These are phyloP conservation scores for fruit fly (Drosophila melanogaster) DNA, from an alignment of 1,140 invertebrate species.

Conservation along the genomic window DNA sequence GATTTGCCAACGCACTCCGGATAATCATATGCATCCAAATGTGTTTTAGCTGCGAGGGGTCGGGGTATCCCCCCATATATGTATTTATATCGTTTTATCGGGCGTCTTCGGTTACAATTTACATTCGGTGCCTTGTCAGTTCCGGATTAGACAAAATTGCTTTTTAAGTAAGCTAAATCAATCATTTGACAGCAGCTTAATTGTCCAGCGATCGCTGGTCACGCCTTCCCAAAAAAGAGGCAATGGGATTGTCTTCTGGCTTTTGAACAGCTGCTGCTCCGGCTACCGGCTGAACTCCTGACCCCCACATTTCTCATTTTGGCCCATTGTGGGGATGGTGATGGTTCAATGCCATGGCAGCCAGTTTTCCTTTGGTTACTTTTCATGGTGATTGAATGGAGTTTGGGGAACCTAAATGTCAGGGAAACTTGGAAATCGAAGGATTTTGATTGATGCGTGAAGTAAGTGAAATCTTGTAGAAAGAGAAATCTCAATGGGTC, in stretches of 20 bases:
- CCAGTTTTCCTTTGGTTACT: slow-evolving; percentile 38
- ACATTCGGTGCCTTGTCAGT: slow-evolving; percentile 36
- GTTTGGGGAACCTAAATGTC: slow-evolving; percentile 29
- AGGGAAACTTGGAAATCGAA: slow-evolving; percentile 47
- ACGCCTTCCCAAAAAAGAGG: slow-evolving; percentile 39
- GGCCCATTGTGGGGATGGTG: slow-evolving; percentile 32
- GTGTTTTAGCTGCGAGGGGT: slow-evolving; percentile 6
- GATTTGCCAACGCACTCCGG: slow-evolving; percentile 71
- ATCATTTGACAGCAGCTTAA: slow-evolving; percentile 74
- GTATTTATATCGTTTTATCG: slow-evolving; percentile 26
- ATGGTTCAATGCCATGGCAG: slow-evolving; percentile 54
- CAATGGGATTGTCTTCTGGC: slow-evolving; percentile 39
- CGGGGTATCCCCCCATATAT: slow-evolving; percentile 33
- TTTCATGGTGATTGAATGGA: slow-evolving; percentile 29
- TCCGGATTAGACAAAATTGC: slow-evolving; percentile 69
- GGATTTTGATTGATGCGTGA: slow-evolving; percentile 40
- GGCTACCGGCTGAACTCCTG: slow-evolving; percentile 59
- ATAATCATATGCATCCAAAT: slow-evolving; percentile 62
- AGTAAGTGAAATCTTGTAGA: slow-evolving; percentile 22
- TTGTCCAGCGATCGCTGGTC: slow-evolving; percentile 43
- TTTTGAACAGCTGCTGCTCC: slow-evolving; percentile 49
- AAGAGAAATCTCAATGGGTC: slow-evolving; percentile 16
- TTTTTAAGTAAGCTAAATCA: slow-evolving; percentile 81
- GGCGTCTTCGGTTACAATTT: slow-evolving; percentile 45
- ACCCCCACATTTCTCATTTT: slow-evolving; percentile 31